Evolutionary conservation across 2,113 vertebrate genomes (phyloP).

Genomic region (Bufo bufo): DNA sequence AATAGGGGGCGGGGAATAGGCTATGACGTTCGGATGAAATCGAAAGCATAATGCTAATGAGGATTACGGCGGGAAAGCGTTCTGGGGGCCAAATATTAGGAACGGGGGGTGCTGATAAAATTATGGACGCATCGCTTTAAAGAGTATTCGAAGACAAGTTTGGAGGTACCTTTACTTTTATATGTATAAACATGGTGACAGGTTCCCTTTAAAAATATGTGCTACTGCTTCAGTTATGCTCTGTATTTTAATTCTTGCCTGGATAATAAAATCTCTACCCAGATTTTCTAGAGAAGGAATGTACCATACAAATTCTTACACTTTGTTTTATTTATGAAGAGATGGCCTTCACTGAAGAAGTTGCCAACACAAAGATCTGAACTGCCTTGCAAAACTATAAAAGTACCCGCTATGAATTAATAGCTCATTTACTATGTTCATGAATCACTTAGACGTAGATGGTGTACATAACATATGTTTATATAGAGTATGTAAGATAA

Average conservation of each 20-base stretch:
- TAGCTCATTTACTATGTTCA: slow-evolving; percentile 25
- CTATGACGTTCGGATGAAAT: too few species aligned
- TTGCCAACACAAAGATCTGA: not conserved
- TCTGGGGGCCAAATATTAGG: too few species aligned
- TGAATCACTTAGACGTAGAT: slow-evolving; percentile 2
- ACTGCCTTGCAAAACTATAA: not conserved
- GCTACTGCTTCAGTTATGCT: not conserved
- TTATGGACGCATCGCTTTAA: too few species aligned
- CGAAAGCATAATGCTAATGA: too few species aligned
- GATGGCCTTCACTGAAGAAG: not conserved
- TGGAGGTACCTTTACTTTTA: too few species aligned
- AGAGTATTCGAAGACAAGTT: too few species aligned
- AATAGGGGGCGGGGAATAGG: too few species aligned
- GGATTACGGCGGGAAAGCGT: too few species aligned
- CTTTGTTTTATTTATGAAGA: not conserved
- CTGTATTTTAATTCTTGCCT: not conserved
- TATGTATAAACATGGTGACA: too few species aligned
- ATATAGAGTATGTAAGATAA: slow-evolving; percentile 31
- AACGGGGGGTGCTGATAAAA: too few species aligned
- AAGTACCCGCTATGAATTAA: not conserved
- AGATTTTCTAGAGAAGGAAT: not conserved
- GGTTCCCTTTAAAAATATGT: not conserved
- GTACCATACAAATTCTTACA: slow-evolving; percentile 1
- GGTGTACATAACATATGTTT: slow-evolving; percentile 14
- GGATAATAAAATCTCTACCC: not conserved